Evolutionary conservation across 2,888 invertebrate species (phyloP).

Genomic region (Ennomos fuscantarius): DNA sequence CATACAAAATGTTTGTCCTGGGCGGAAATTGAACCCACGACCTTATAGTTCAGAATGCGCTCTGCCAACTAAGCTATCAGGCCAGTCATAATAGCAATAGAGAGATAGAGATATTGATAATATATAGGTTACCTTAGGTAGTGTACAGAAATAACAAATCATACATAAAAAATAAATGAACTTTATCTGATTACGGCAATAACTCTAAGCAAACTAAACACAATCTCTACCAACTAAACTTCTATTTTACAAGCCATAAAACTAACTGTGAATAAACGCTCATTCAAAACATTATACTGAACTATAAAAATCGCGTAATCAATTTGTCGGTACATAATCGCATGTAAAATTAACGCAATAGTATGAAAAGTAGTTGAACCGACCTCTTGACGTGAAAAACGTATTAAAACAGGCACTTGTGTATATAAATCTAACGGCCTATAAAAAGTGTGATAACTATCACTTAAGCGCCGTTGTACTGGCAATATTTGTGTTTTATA

Average conservation of each 20-base stretch:
- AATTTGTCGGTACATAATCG: slow-evolving; percentile 50
- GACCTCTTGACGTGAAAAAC: slow-evolving; percentile 77
- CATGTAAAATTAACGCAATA: slow-evolving; percentile 52
- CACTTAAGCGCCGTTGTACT: slow-evolving; percentile 82
- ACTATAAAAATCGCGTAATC: slow-evolving; percentile 49
- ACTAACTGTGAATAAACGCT: slow-evolving; percentile 47
- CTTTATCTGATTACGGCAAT: slow-evolving; percentile 26
- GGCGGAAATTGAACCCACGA: too few species aligned
- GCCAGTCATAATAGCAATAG: too few species aligned
- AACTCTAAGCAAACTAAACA: slow-evolving; percentile 34
- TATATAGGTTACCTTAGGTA: too few species aligned
- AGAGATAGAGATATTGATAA: too few species aligned
- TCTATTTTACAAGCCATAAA: slow-evolving; percentile 46
- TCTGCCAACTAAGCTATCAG: too few species aligned
- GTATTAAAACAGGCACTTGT: slow-evolving; percentile 84
- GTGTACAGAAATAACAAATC: too few species aligned
- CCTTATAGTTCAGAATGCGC: too few species aligned
- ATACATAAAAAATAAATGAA: too few species aligned
- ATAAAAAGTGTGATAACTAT: slow-evolving; percentile 85
- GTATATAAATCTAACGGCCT: slow-evolving; percentile 85
- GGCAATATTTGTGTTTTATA: slow-evolving; percentile 60
- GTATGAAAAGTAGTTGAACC: slow-evolving; percentile 70
- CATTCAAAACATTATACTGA: slow-evolving; percentile 46
- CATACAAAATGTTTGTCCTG: too few species aligned
- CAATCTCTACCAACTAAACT: slow-evolving; percentile 40